Percentiles rank a stretch among this genome's conserved stretches.
These are phyloP conservation scores for Aethina tumida DNA, from an alignment of 1,140 invertebrate species.

Conservation along the genomic window DNA sequence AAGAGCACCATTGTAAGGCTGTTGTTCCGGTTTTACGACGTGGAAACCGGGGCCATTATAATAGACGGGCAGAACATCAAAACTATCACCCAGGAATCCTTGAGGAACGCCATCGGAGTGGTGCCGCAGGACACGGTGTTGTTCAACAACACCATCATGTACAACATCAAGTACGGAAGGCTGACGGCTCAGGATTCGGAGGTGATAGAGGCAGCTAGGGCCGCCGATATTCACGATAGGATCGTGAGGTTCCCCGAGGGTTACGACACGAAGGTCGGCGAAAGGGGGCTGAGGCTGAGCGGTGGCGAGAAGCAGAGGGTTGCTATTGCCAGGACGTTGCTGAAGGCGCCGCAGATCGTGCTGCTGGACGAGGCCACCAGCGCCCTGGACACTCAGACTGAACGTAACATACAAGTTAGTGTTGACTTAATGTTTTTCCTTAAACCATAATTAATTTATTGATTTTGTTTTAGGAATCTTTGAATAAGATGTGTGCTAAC, in stretches of 20 bases:
- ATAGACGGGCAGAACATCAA: constrained; percentile 83
- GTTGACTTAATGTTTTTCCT: background rate
- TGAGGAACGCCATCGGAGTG: constrained; percentile 74
- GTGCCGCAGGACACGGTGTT: constrained; percentile 97
- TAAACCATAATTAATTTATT: background rate
- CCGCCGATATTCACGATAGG: constrained; percentile 89
- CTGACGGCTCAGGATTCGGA: constrained; percentile 69
- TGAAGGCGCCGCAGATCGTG: constrained; percentile 70
- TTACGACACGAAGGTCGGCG: constrained; percentile 77
- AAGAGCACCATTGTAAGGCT: constrained; percentile 91
- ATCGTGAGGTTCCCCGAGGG: constrained; percentile 83
- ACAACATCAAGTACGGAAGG: constrained; percentile 92
- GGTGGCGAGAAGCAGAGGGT: constrained; percentile 92
- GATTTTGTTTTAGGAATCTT: constrained; percentile 39
- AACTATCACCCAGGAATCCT: constrained; percentile 67
- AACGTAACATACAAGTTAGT: constrained; percentile 64
- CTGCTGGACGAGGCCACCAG: constrained; percentile 86
- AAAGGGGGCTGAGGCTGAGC: constrained; percentile 66
- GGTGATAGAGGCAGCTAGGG: constrained; percentile 77
- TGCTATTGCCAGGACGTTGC: constrained; percentile 81
- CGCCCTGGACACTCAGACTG: constrained; percentile 74
- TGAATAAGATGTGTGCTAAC: constrained; percentile 63
- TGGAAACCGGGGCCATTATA: constrained; percentile 70
- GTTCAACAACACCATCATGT: constrained; percentile 91
- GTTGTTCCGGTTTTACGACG: constrained; percentile 92